Conservation (phyloP, 2,888 invertebrate genomes). For the Euzetes globulus region DNA sequence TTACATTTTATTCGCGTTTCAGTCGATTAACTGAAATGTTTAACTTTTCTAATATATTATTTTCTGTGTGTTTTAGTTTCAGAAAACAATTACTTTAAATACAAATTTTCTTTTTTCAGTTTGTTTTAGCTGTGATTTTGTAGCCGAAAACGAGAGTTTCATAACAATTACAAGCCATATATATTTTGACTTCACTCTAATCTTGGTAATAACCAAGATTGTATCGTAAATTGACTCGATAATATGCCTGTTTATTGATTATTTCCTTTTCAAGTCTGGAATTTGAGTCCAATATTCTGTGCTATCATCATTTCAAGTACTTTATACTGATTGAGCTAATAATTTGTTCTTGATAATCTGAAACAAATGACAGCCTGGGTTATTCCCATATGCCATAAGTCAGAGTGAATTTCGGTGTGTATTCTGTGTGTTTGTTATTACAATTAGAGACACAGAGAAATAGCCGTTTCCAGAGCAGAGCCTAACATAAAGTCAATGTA, state of each 20-base stretch:
- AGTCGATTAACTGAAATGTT: not conserved
- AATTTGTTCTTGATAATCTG: too few species aligned
- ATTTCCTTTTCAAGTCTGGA: not conserved
- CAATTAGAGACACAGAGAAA: not conserved
- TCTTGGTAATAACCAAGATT: too few species aligned
- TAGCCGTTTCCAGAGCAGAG: not conserved
- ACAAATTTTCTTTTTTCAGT: not conserved
- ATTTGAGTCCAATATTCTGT: not conserved
- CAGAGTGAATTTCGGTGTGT: too few species aligned
- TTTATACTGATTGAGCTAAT: too few species aligned
- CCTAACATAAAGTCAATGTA: not conserved
- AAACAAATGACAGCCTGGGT: too few species aligned
- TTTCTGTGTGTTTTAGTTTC: not conserved
- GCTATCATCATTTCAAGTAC: not conserved
- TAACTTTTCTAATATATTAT: not conserved
- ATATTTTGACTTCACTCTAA: too few species aligned
- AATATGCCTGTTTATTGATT: not conserved
- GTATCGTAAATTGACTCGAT: not conserved
- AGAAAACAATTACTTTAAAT: slow-evolving; percentile 7
- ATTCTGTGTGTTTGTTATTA: not conserved
- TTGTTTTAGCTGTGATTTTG: not conserved
- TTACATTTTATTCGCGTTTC: not conserved
- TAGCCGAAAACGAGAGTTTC: not conserved
- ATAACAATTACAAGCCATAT: not conserved
- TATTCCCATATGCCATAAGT: too few species aligned